These are phyloP conservation scores for Halocynthia aurantium DNA, from an alignment of 23 tunicate species.

Conservation along the genomic window DNA sequence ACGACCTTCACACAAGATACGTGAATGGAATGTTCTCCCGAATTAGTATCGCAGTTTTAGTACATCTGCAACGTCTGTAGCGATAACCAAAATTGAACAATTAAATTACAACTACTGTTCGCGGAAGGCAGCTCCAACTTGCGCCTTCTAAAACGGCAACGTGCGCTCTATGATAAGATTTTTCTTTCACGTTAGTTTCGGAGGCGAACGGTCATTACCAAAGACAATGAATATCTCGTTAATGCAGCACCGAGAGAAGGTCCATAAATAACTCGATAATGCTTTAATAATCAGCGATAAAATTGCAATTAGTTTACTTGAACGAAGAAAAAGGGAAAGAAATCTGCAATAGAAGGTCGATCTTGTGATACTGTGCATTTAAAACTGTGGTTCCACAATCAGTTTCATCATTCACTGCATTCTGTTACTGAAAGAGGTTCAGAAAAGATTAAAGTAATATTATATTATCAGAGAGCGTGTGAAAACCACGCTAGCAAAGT, in stretches of 20 bases:
- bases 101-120: no score
- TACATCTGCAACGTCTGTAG: no score
- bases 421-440: slow-evolving; percentile 22
- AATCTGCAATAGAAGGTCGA: background rate
- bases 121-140: background rate
- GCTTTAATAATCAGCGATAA: background rate
- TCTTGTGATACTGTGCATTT: background rate
- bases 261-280: slow-evolving; percentile 1
- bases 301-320: background rate
- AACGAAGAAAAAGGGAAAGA: background rate
- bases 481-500: slow-evolving; percentile 16
- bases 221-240: background rate
- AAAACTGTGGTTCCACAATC: background rate
- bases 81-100: no score
- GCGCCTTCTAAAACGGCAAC: slow-evolving; percentile 6
- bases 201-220: background rate
- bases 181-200: slow-evolving; percentile 5
- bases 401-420: slow-evolving; percentile 3
- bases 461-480: background rate
- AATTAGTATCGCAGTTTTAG: no score
- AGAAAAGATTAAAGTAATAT: background rate
- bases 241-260: background rate
- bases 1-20: no score
- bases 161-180: slow-evolving; percentile 12
- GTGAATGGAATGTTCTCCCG: no score